Percentiles rank a stretch among this genome's conserved stretches.
phyloP scores from a whole-genome alignment of 2,888 invertebrate genomes.

The Axea sp. region DNA sequence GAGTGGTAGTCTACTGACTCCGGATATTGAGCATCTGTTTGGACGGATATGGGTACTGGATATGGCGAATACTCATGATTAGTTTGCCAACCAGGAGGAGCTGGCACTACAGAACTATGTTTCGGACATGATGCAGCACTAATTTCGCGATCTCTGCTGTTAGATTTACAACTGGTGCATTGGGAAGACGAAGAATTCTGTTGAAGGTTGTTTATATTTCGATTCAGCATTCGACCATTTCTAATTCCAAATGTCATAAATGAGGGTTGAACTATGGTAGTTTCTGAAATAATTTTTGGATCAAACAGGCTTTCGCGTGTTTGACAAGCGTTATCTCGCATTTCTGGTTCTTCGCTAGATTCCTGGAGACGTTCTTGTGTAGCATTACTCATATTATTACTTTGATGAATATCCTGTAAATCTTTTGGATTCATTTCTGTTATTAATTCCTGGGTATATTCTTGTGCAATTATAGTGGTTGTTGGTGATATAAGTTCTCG shows the following conservation, averaged over 20 bases:
- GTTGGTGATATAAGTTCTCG: conserved; percentile 72
- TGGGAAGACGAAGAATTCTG: conserved; percentile 63
- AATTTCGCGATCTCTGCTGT: conserved; percentile 66
- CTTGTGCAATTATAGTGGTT: conserved; percentile 67
- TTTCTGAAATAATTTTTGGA: conserved; percentile 75
- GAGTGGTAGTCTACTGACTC: conserved; percentile 66
- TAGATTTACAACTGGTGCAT: conserved; percentile 72
- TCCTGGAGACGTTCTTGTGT: conserved; percentile 77
- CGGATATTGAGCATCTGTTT: conserved; percentile 63
- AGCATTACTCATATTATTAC: conserved; percentile 77
- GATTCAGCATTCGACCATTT: conserved; percentile 11
- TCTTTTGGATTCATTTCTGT: conserved; percentile 71
- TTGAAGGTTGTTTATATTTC: conserved; percentile 50
- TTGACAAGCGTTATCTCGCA: conserved; percentile 89
- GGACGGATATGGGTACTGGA: conserved; percentile 55
- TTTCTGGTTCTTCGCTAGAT: conserved; percentile 81
- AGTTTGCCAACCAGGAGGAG: conserved; percentile 75
- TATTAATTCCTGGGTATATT: conserved; percentile 70
- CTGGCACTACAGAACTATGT: conserved; percentile 73
- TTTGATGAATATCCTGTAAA: conserved; percentile 76
- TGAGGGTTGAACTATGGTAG: conserved; percentile 71
- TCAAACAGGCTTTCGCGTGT: conserved; percentile 89
- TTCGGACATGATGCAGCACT: conserved; percentile 58
- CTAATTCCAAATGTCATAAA: conserved; percentile 82
- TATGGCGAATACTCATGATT: conserved; percentile 65